phyloP scores from a whole-genome alignment of 2,113 vertebrate genomes.

The Periophthalmus modestus region DNA sequence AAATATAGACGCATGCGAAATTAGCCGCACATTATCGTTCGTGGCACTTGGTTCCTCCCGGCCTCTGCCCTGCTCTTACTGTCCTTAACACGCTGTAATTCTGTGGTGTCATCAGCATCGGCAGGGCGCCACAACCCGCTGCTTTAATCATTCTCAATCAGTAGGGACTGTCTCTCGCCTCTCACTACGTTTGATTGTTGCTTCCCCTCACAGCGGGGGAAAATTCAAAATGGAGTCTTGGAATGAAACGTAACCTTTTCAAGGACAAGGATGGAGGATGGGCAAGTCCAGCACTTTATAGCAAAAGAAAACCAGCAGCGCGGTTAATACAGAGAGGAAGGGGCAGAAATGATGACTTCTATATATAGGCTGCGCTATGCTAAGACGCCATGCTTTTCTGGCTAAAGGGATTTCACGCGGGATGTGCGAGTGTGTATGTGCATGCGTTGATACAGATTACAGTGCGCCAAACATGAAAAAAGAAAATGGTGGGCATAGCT shows the following conservation, averaged over 20 bases:
- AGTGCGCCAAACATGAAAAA: constrained; percentile 61
- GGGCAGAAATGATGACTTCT: constrained; percentile 74
- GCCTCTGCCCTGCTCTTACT: constrained; percentile 19
- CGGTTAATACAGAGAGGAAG: constrained; percentile 76
- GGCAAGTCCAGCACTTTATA: constrained; percentile 71
- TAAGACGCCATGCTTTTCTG: constrained; percentile 68
- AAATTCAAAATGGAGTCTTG: constrained; percentile 66
- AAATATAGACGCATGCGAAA: not conserved
- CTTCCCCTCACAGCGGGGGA: constrained; percentile 27
- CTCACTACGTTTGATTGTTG: not conserved
- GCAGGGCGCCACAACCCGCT: constrained; percentile 66
- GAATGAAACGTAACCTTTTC: constrained; percentile 75
- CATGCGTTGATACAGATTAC: constrained; percentile 59
- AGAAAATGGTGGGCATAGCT: constrained; percentile 52
- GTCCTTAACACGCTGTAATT: constrained; percentile 65
- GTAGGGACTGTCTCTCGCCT: constrained; percentile 46
- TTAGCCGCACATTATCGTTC: constrained; percentile 26
- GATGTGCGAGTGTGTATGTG: constrained; percentile 26
- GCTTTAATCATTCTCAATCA: constrained; percentile 77
- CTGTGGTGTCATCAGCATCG: constrained; percentile 66
- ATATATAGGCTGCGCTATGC: constrained; percentile 72
- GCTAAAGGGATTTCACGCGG: constrained; percentile 74
- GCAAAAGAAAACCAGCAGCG: constrained; percentile 77
- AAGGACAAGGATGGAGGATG: constrained; percentile 67
- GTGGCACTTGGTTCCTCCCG: not conserved